Evolutionary conservation across 1,140 invertebrate genomes (phyloP), one percentile per base, ranked within the genome.

Genomic region (Melitaea cinxia): DNA sequence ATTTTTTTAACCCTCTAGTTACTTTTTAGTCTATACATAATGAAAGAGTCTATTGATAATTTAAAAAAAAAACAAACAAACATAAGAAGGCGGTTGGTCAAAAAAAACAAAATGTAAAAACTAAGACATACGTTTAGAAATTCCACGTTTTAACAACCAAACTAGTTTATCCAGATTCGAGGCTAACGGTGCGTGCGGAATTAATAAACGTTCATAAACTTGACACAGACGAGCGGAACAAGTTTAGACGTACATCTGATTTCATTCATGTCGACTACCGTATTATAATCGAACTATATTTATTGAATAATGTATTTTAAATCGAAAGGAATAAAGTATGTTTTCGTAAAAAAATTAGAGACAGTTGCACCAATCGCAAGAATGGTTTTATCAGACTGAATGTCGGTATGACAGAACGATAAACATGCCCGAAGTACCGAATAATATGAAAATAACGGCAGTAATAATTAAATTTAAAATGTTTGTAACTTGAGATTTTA

Each of bases 151-250:
- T 17, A 23, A 30, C 33, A 21, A 42, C 55, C 39, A 67, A 67
- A 67, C 65, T 14, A 50, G 65, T 67, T 60, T 23, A 28, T 39
- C 64, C 47, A 60, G 14, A 65, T 58, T 60, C 37, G 58, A 35
- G 49, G 23, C 53, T 68, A 72, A 72, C 70, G 70, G 70, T 65
- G 59, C 56, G 60, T 55, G 64, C 28, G 26, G 62, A 52, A 61
- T 65, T 60, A 60, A 53, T 33, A 62, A 61, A 14, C 65, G 54
- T 60, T 61, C 61, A 56, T 70, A 64, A 68, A 72, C 69, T 68
- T 72, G 69, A 68, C 65, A 68, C 55, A 64, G 58, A 53, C 42
- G 63, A 68, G 49, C 47, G 28, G 55, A 61, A 55, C 60, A 5
- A 30, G 60, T 63, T 63, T 55, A 30, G 14, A 35, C 21, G 4